Conservation (phyloP, 2,113 vertebrate species). For the Anoura caudifer region DNA sequence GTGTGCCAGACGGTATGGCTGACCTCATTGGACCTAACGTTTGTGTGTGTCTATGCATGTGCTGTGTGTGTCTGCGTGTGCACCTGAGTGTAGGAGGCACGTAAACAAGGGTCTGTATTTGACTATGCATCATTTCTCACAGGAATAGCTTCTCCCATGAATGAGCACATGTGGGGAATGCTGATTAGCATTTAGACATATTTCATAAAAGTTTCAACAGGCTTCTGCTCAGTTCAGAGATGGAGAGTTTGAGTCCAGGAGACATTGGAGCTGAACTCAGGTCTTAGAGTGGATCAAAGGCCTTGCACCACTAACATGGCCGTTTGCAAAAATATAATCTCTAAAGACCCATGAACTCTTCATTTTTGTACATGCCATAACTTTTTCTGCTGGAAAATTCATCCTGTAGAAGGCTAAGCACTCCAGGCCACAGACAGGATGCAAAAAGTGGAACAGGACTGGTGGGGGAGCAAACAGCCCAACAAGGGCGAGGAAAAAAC, state of each 20-base stretch:
- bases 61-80: no score
- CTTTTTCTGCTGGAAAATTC: background rate
- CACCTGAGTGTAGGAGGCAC: background rate
- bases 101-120: background rate
- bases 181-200: background rate
- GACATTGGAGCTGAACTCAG: background rate
- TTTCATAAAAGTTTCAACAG: background rate
- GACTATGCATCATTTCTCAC: background rate
- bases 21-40: background rate
- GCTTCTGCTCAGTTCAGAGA: background rate
- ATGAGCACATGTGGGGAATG: background rate
- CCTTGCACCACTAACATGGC: background rate
- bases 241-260: background rate
- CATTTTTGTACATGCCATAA: background rate
- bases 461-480: background rate
- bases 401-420: background rate
- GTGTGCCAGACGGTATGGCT: background rate
- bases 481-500: background rate
- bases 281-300: background rate
- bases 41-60: background rate
- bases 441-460: background rate
- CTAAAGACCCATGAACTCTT: background rate
- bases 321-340: background rate
- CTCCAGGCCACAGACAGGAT: background rate
- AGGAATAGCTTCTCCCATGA: background rate